phyloP scores from a whole-genome alignment of 2,888 invertebrate genomes.

The Epinotia nisella region DNA sequence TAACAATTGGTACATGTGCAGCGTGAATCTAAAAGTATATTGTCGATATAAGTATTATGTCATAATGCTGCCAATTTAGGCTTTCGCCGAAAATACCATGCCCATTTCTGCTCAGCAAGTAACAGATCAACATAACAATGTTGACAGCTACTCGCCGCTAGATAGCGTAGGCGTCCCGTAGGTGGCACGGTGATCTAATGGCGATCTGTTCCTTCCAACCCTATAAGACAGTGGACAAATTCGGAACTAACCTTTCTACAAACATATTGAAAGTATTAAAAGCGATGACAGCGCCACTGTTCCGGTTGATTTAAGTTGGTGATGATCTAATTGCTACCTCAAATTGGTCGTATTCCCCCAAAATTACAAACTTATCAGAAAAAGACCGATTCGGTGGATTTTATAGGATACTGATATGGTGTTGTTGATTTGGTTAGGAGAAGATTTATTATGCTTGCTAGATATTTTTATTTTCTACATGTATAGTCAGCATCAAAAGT shows the following conservation, averaged over 20 bases:
- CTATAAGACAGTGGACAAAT: slow-evolving; percentile 12
- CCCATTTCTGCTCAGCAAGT: slow-evolving; percentile 4
- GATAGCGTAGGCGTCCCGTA: slow-evolving; percentile 36
- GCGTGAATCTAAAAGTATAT: background rate
- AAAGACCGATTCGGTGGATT: slow-evolving; percentile 19
- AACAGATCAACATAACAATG: slow-evolving; percentile 35
- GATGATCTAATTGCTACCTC: slow-evolving; percentile 19
- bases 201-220: slow-evolving; percentile 15
- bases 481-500: no score
- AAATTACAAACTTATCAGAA: slow-evolving; percentile 31
- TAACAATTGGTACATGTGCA: background rate
- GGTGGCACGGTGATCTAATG: slow-evolving; percentile 36
- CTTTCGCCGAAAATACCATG: slow-evolving; percentile 12
- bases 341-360: slow-evolving; percentile 24
- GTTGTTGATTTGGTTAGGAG: slow-evolving; percentile 7
- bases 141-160: slow-evolving; percentile 40
- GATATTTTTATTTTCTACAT: no score
- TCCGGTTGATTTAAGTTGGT: background rate
- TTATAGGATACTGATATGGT: slow-evolving; percentile 33
- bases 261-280: background rate
- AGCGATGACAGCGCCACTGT: slow-evolving; percentile 22
- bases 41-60: slow-evolving; percentile 3
- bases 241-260: slow-evolving; percentile 19
- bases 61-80: background rate
- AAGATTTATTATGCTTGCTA: slow-evolving; percentile 4